Evolutionary conservation across 1,140 invertebrate genomes (phyloP).

Genomic region (Carposina sasakii): DNA sequence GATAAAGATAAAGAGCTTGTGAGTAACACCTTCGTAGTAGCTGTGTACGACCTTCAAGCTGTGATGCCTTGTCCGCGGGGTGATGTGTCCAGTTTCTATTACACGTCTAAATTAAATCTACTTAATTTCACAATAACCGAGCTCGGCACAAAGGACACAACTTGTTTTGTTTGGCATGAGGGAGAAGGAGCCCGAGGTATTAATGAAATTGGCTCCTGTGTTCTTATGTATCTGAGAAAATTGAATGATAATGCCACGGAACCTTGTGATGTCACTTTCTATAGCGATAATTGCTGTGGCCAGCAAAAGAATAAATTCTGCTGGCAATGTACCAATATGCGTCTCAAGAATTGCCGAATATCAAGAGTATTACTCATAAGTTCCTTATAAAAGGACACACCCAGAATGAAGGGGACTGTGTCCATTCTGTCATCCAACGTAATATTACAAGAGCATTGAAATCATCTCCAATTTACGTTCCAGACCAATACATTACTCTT

Average conservation of each 20-base stretch:
- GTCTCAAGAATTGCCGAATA: constrained; percentile 15
- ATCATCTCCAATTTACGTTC: constrained; percentile 42
- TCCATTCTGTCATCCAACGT: constrained; percentile 44
- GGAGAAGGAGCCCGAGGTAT: constrained; percentile 31
- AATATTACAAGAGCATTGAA: constrained; percentile 34
- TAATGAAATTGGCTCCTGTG: constrained; percentile 40
- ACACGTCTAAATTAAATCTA: constrained; percentile 42
- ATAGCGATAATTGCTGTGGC: constrained; percentile 47
- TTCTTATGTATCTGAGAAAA: constrained; percentile 28
- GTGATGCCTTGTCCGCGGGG: constrained; percentile 41
- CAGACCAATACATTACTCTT: constrained; percentile 27
- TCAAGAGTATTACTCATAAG: constrained; percentile 46
- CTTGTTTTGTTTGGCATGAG: constrained; percentile 40
- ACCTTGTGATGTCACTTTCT: constrained; percentile 41
- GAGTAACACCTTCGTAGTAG: constrained; percentile 24
- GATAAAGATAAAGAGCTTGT: constrained; percentile 16
- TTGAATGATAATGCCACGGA: constrained; percentile 18
- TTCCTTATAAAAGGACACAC: constrained; percentile 56
- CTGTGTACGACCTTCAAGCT: constrained; percentile 51
- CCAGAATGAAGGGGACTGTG: constrained; percentile 56
- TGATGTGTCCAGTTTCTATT: constrained; percentile 46
- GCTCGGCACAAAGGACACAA: constrained; percentile 26
- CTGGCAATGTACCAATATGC: constrained; percentile 34
- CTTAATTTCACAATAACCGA: constrained; percentile 46
- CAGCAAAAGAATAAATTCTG: constrained; percentile 58